phyloP scores from a whole-genome alignment of 2,797 vertebrate species.

The Periparus ater region DNA sequence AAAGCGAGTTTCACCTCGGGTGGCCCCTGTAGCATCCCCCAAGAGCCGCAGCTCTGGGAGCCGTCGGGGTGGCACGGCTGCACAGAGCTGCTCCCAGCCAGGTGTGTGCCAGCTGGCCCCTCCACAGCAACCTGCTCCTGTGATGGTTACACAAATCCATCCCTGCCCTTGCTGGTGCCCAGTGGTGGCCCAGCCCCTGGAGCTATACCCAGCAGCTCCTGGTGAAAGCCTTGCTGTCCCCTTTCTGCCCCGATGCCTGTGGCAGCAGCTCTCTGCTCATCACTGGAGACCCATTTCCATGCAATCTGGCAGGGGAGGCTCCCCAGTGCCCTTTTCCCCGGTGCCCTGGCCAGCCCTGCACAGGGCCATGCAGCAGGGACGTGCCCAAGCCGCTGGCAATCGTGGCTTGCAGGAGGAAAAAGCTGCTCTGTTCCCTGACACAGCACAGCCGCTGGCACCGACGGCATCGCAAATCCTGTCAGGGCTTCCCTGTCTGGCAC shows the following conservation, averaged over 20 bases:
- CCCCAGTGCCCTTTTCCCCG: not conserved
- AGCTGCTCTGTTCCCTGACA: not conserved
- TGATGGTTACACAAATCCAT: not conserved
- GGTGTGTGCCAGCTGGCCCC: not conserved
- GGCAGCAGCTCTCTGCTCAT: not conserved
- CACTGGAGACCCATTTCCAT: not conserved
- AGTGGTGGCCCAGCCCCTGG: not conserved
- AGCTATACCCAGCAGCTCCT: rapidly evolving
- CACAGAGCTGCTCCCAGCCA: rapidly evolving
- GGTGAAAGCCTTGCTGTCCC: not conserved
- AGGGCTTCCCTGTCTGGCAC: conserved; percentile 16
- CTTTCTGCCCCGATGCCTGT: rapidly evolving
- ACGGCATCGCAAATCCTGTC: not conserved
- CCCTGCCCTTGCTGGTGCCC: not conserved
- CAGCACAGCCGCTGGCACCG: not conserved
- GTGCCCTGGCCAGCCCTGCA: too few species aligned
- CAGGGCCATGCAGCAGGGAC: rapidly evolving
- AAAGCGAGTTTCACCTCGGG: rapidly evolving
- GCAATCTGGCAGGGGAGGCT: not conserved
- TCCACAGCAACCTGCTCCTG: not conserved
- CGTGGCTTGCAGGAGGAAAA: not conserved
- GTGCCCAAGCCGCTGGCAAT: not conserved
- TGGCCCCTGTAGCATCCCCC: rapidly evolving
- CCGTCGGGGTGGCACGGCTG: rapidly evolving
- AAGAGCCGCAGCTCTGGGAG: too few species aligned